Conservation (phyloP, 2,888 invertebrate genomes). For the Maniola hyperantus region DNA sequence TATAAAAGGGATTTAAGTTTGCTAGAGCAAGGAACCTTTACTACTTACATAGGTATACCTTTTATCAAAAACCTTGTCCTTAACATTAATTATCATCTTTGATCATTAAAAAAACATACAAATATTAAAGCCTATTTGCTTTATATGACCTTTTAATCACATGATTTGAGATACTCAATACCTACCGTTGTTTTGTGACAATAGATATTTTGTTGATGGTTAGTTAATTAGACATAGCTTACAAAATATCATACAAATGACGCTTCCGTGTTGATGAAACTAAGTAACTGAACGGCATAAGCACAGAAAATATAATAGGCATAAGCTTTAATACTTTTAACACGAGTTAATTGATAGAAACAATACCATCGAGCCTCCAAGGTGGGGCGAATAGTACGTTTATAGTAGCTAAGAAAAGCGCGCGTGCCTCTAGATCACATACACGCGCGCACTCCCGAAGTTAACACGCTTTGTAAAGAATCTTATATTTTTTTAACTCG, state of each 20-base stretch:
- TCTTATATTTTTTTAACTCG: constrained; percentile 14
- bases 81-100: neutral
- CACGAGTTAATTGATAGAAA: constrained; percentile 62
- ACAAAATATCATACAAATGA: constrained; percentile 22
- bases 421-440: constrained; percentile 53
- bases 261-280: constrained; percentile 32
- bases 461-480: constrained; percentile 51
- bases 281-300: constrained; percentile 31
- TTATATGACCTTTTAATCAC: neutral
- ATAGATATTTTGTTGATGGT: neutral
- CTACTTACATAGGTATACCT: neutral
- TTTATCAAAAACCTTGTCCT: neutral
- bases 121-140: neutral
- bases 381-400: constrained; percentile 57
- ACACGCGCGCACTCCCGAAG: constrained; percentile 51
- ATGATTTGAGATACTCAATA: neutral
- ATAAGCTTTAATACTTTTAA: constrained; percentile 43
- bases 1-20: too few relatives aligned
- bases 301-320: too few relatives aligned
- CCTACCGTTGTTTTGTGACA: constrained; percentile 6
- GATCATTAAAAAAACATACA: neutral
- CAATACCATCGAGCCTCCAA: constrained; percentile 49
- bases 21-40: too few relatives aligned
- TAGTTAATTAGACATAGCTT: neutral
- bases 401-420: constrained; percentile 60